These are phyloP conservation scores for Drosophila rellima DNA, from an alignment of 2,888 invertebrate genomes.

Conservation along the genomic window DNA sequence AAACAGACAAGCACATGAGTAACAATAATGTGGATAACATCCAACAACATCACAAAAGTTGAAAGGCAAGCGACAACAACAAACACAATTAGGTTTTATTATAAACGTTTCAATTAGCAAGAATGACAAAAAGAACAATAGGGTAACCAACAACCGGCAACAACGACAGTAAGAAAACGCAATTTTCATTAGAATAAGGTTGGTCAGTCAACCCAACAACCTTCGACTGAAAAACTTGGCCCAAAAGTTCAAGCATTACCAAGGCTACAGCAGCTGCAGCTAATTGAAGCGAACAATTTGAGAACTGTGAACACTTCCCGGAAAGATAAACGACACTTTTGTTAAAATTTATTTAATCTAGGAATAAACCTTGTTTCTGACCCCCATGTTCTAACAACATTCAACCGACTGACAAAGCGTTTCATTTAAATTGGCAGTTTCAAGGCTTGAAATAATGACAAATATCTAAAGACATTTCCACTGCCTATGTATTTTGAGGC, in stretches of 20 bases:
- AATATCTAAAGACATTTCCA: constrained; percentile 43
- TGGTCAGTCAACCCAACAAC: constrained; percentile 34
- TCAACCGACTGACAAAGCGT: constrained; percentile 20
- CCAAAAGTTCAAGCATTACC: constrained; percentile 57
- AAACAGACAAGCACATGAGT: constrained; percentile 13
- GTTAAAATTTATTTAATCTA: constrained; percentile 62
- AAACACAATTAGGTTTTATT: constrained; percentile 68
- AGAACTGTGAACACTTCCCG: constrained; percentile 20
- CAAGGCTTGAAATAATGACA: constrained; percentile 62
- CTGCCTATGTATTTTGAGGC: constrained; percentile 26
- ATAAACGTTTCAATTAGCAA: constrained; percentile 73
- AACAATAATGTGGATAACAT: constrained; percentile 6
- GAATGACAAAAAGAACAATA: constrained; percentile 42
- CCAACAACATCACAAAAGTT: constrained; percentile 12
- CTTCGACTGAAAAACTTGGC: constrained; percentile 50
- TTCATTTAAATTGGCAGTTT: constrained; percentile 57
- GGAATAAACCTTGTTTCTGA: constrained; percentile 31
- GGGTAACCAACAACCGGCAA: constrained; percentile 15
- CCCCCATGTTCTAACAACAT: constrained; percentile 11
- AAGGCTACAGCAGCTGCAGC: constrained; percentile 63
- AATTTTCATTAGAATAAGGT: constrained; percentile 40
- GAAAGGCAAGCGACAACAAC: constrained; percentile 14
- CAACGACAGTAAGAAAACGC: constrained; percentile 16
- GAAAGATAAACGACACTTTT: constrained; percentile 71
- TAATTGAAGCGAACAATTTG: constrained; percentile 70